These are phyloP conservation scores for Colinus virginianus DNA, from an alignment of 2,113 vertebrate species.

Conservation along the genomic window DNA sequence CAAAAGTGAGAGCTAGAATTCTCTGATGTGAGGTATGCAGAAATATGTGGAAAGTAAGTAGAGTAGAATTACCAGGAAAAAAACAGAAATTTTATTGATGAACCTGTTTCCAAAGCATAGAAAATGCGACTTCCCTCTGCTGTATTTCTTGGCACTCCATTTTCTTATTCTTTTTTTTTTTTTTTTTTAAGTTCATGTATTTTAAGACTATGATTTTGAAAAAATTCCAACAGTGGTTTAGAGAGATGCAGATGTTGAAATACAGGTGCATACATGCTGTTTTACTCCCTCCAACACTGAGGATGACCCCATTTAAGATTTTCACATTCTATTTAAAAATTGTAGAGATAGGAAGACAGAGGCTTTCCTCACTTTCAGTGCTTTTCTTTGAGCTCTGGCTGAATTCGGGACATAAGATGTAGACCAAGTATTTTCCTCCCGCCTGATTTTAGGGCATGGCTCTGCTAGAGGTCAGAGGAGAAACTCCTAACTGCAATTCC, in stretches of 20 bases:
- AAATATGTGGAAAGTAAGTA: conserved; percentile 22
- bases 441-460: background rate
- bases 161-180: background rate
- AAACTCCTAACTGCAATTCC: background rate
- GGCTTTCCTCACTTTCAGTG: background rate
- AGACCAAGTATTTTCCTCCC: background rate
- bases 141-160: conserved; percentile 6
- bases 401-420: background rate
- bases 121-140: background rate
- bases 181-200: background rate
- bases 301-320: background rate
- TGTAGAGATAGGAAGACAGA: background rate
- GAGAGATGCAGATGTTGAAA: conserved; percentile 7
- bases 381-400: conserved; percentile 25
- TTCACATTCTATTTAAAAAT: background rate
- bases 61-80: conserved; percentile 4
- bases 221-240: conserved; percentile 18
- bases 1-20: conserved; percentile 45
- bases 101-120: conserved; percentile 3
- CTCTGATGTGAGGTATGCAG: conserved; percentile 47
- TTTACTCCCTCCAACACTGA: background rate
- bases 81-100: background rate
- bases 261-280: background rate
- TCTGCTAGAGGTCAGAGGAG: background rate
- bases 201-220: conserved; percentile 64